A percentile compares a stretch with the other conserved stretches of the same genome.
phyloP scores from a whole-genome alignment of 2,113 vertebrate species.

The Benthochromis sp. region DNA sequence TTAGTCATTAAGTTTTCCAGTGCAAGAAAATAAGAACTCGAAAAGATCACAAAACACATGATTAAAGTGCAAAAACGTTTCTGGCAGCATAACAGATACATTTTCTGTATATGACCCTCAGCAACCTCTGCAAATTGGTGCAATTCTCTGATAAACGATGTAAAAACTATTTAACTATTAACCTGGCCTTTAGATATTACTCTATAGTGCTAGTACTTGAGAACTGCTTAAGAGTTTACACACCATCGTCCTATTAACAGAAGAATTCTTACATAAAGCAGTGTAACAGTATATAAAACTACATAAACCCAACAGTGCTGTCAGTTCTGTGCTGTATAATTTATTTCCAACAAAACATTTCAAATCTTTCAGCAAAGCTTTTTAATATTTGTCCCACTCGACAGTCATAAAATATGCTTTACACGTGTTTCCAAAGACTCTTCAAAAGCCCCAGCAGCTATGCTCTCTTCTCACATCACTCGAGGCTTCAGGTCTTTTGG shows the following conservation, averaged over 20 bases:
- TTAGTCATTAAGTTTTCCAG: background rate
- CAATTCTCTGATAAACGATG: background rate
- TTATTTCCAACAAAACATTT: background rate
- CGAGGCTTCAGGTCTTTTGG: background rate
- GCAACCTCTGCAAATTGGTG: background rate
- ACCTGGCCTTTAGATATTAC: background rate
- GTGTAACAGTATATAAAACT: background rate
- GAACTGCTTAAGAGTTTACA: background rate
- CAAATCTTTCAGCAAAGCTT: background rate
- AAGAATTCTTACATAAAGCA: fast-evolving
- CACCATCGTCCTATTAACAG: background rate
- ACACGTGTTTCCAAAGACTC: background rate
- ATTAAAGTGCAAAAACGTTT: background rate
- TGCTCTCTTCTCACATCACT: background rate
- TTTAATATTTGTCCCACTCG: background rate
- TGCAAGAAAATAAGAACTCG: background rate
- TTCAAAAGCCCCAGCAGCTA: background rate
- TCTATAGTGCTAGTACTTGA: background rate
- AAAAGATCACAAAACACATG: background rate
- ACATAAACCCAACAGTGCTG: background rate
- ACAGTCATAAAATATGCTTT: background rate
- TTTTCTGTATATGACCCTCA: fast-evolving
- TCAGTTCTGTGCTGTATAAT: background rate
- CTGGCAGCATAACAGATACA: background rate
- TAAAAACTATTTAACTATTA: background rate